Evolutionary conservation across 2,888 invertebrate species (phyloP).

Genomic region (Tanytarsus gracilentus): DNA sequence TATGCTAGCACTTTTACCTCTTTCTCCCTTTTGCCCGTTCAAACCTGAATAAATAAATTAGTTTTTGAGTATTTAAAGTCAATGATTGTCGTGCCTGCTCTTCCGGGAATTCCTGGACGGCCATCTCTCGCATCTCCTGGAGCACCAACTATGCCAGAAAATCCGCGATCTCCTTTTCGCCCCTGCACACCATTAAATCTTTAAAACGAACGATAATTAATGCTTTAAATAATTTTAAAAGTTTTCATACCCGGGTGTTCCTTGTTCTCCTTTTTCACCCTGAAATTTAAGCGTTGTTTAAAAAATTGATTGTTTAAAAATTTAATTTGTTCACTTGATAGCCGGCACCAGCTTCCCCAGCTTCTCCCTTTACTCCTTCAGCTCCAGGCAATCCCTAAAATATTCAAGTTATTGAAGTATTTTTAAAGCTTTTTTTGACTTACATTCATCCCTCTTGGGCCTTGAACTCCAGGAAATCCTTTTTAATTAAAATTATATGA

Average conservation of each 20-base stretch:
- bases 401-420: neutral
- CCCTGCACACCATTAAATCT: constrained; percentile 56
- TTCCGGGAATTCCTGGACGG: constrained; percentile 65
- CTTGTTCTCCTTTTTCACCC: constrained; percentile 68
- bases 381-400: constrained; percentile 49
- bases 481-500: neutral
- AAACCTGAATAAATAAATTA: neutral
- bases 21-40: constrained; percentile 50
- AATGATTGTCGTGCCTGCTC: constrained; percentile 54
- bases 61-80: constrained; percentile 31
- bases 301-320: too few relatives aligned
- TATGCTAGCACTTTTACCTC: constrained; percentile 63
- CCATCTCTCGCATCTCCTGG: constrained; percentile 75
- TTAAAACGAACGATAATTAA: constrained; percentile 22
- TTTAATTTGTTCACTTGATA: too few relatives aligned
- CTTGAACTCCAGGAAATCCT: constrained; percentile 32
- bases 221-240: neutral
- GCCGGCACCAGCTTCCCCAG: constrained; percentile 54
- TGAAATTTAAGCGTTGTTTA: too few relatives aligned
- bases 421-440: neutral
- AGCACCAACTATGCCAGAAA: constrained; percentile 59
- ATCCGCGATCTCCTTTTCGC: constrained; percentile 71
- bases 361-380: constrained; percentile 51
- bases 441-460: constrained; percentile 45
- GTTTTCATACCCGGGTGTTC: constrained; percentile 52